phyloP scores from a whole-genome alignment of 2,888 invertebrate genomes.

The Tenthredo notha region DNA sequence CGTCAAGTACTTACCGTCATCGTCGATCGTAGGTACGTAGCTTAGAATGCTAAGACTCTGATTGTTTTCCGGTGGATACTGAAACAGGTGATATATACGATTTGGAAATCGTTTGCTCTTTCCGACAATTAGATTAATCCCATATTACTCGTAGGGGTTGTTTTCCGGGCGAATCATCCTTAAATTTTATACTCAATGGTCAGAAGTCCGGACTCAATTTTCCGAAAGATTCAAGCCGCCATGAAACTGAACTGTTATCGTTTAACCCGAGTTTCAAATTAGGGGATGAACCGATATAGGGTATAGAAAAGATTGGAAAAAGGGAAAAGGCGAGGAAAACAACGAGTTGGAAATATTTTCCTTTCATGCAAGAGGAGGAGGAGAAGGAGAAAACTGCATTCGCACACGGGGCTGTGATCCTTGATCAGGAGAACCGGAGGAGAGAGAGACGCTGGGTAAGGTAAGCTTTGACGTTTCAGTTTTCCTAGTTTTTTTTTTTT shows the following conservation, averaged over 20 bases:
- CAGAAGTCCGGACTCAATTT: constrained; percentile 9
- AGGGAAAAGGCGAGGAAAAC: neutral
- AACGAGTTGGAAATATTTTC: constrained; percentile 39
- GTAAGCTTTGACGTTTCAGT: constrained; percentile 54
- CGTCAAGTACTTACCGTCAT: constrained; percentile 93
- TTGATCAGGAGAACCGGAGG: neutral
- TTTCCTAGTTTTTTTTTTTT: neutral
- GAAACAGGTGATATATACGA: constrained; percentile 67
- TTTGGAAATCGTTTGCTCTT: neutral
- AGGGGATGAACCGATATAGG: constrained; percentile 47
- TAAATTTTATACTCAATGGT: neutral
- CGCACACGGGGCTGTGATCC: neutral
- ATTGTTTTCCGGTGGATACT: constrained; percentile 91
- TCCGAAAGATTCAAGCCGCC: neutral
- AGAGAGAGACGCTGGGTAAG: constrained; percentile 3
- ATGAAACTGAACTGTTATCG: constrained; percentile 38
- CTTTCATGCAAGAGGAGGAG: neutral
- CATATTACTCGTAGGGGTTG: neutral
- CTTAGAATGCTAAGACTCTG: constrained; percentile 89
- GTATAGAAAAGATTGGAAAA: constrained; percentile 36
- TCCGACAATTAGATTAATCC: neutral
- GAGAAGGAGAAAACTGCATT: neutral
- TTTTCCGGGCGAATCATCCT: neutral
- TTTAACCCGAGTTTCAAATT: constrained; percentile 25
- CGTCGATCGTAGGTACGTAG: constrained; percentile 90